Percentiles rank a stretch among this genome's conserved stretches.
Evolutionary conservation across 2,888 invertebrate species (phyloP).

Genomic region (Melipona beecheii): DNA sequence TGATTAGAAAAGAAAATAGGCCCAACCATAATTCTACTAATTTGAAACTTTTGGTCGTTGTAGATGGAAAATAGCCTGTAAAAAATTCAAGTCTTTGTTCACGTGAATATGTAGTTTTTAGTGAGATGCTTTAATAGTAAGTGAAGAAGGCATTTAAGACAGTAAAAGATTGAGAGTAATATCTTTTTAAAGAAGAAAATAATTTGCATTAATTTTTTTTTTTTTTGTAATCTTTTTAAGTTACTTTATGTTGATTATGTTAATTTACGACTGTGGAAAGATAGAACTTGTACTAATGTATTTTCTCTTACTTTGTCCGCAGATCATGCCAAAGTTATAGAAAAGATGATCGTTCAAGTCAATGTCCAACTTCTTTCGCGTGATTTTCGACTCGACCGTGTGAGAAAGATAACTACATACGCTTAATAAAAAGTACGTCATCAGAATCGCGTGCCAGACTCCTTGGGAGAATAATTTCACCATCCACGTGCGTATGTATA

Average conservation of each 20-base stretch:
- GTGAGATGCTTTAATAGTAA: background rate
- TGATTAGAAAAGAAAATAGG: conserved; percentile 64
- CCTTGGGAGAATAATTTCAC: conserved; percentile 62
- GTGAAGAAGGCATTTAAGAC: background rate
- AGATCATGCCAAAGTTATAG: conserved; percentile 66
- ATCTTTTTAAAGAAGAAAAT: background rate
- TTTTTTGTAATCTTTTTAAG: background rate
- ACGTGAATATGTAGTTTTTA: background rate
- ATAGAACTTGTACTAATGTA: background rate
- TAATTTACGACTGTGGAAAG: background rate
- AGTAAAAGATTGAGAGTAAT: background rate
- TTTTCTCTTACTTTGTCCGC: conserved; percentile 62
- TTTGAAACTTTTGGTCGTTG: conserved; percentile 48
- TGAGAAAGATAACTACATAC: conserved; percentile 54
- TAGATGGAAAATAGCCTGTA: conserved; percentile 41
- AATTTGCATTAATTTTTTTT: background rate
- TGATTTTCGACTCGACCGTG: background rate
- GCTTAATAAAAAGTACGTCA: conserved; percentile 51
- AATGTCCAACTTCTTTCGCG: background rate
- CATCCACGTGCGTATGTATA: conserved; percentile 63
- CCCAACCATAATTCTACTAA: conserved; percentile 53
- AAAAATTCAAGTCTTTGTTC: background rate
- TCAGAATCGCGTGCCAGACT: conserved; percentile 60
- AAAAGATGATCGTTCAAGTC: conserved; percentile 62
- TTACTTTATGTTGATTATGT: too few species aligned